Evolutionary conservation across 2,113 vertebrate genomes (phyloP), one percentile per base, ranked within the genome.

Genomic region (Spheniscus mendiculus): DNA sequence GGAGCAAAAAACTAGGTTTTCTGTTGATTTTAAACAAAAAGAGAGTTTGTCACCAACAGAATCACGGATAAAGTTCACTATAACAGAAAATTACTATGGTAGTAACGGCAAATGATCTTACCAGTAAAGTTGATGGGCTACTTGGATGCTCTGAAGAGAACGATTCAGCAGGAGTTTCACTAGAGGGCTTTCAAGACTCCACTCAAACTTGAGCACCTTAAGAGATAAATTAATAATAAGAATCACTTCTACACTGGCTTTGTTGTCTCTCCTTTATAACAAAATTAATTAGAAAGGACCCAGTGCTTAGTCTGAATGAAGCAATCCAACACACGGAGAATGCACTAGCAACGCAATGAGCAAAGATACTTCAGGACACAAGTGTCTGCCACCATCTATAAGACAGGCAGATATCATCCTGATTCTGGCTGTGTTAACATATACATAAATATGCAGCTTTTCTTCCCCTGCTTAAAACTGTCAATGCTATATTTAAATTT

Each of bases 191-290:
- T 99, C 98, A 85, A 99, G 94, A 74, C 97, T 98, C 99, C 99
- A 99, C 96, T 99, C 99, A 93, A 98, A 98, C 96, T 99, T 99
- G 61, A 99, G 91, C 44, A 98, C 98, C 99, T 99, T 62, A 45
- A 83, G 1, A 93, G 40, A 90, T 16, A 95, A 94, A 91, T 74
- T 7, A 44, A 50, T 42, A 73, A 47, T 1, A 42, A 87, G 61
- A 79, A 76, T 45, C 10, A 66, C 7, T 76, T 58, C 14, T 27
- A 18, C 53, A 36, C 9, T 67, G 21, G 5, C 25, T 74, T 73
- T 71, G 11, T 23, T 38, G 6, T 6, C 5, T 66, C 63, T 66
- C 4, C 13, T 89, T 95, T 36, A 22, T 5, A 74, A 56, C 2
- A 70, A 50, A 82, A 59, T 13, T 11, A 49, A 49, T 25, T 36